These are phyloP conservation scores for Encarsia formosa DNA, from an alignment of 2,888 invertebrate species.

Conservation along the genomic window DNA sequence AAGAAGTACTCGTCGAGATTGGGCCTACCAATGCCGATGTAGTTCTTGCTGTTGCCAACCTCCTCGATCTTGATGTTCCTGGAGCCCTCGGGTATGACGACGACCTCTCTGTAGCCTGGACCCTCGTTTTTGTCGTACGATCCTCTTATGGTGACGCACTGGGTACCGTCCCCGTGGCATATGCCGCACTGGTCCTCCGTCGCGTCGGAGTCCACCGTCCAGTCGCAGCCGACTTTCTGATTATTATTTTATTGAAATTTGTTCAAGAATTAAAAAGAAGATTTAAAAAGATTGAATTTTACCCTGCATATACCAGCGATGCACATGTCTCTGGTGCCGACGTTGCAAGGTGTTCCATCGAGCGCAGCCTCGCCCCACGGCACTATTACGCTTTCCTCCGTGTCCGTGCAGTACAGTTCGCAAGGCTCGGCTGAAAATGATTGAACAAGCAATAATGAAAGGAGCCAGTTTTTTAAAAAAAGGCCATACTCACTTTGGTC, in stretches of 20 bases:
- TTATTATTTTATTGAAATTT: constrained; percentile 1
- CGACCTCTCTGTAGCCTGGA: constrained; percentile 57
- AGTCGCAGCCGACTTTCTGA: constrained; percentile 66
- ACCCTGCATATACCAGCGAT: constrained; percentile 62
- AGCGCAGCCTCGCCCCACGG: constrained; percentile 58
- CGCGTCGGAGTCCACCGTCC: constrained; percentile 61
- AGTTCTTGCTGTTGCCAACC: constrained; percentile 46
- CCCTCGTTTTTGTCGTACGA: constrained; percentile 55
- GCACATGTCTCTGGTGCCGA: constrained; percentile 62
- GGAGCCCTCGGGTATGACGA: constrained; percentile 58
- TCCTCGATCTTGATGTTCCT: constrained; percentile 62
- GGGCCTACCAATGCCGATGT: constrained; percentile 56
- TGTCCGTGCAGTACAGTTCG: constrained; percentile 61
- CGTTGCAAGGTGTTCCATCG: constrained; percentile 64
- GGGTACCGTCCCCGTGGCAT: constrained; percentile 66
- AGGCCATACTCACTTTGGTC: constrained; percentile 68
- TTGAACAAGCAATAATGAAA: too few species aligned
- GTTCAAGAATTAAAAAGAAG: constrained; percentile 12
- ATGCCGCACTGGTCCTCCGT: constrained; percentile 66
- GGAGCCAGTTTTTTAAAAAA: too few species aligned
- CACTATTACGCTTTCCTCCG: constrained; percentile 56
- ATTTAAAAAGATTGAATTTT: constrained; percentile 34
- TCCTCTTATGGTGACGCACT: constrained; percentile 59
- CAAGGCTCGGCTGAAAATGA: constrained; percentile 54
- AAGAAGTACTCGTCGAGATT: constrained; percentile 56